Evolutionary conservation across 1,140 invertebrate genomes (phyloP), one percentile per base, ranked within the genome.

Genomic region (Drosophila lacertosa): DNA sequence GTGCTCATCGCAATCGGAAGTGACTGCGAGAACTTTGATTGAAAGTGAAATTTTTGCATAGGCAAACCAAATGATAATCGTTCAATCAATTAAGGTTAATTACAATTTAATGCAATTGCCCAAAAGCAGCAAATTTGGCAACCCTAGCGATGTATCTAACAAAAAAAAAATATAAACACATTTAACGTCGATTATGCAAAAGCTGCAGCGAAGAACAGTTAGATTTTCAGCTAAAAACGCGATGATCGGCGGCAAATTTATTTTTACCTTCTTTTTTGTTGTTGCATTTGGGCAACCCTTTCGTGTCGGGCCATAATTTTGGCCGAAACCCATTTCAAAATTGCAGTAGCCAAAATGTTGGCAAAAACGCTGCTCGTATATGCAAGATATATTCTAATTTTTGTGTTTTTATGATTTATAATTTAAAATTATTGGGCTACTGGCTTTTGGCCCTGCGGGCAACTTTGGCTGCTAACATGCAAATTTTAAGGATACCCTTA

Each of bases 51-150:
- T 81, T 54, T 54, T 74, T 60, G 57, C 59, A 58, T 40, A 47
- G 67, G 51, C 66, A 37, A 54, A 22, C 32, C 54, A 44, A 63
- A 70, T 67, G 73, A 88, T 84, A 86, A 88, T 84, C 82, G 81
- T 60, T 72, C 73, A 86, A 84, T 84, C 81, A 84, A 84, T 84
- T 84, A 84, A 74, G 81, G 81, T 88, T 84, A 84, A 84, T 84
- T 84, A 67, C 80, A 44, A 62, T 83, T 83, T 84, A 76, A 83
- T 79, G 79, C 81, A 80, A 84, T 67, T 74, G 67, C 15, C 22
- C 57, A 69, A 63, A 35, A 32, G 40, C 55, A 62, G 3, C 33
- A 64, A 64, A 50, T 69, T 64, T 63, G 59, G 50, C 40, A 59
- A 74, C 54, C 48, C 50, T 59, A 53, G 60, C 53, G 48, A n/a